Base-by-base conservation (phyloP, 2,113 vertebrate genomes). In the Periophthalmus modestus region DNA sequence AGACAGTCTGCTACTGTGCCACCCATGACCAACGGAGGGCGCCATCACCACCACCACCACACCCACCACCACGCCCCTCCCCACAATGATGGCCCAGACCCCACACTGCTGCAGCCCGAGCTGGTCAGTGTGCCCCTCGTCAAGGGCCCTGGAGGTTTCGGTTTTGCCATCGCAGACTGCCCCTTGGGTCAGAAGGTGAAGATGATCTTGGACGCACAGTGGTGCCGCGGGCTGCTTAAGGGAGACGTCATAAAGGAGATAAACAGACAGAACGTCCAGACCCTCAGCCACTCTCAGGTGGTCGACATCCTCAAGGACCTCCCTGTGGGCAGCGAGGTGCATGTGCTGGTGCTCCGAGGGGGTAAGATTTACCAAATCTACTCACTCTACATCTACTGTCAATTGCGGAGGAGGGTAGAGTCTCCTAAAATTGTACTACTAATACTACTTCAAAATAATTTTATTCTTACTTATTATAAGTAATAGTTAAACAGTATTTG, bases 251-350 rank as follows among this genome's bases (percentile, higher is more conserved):
- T 99, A 90, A 97, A 98, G 88, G 97, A 99, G 89, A 96, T 99
- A 77, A 98, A 96, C 91, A 93, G 95, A 9, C 96, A 97, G 90
- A 98, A 98, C 0, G 96, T 99, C 0, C 98, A 99, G 90, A 96
- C 90, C 28, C 78, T 99, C 88, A 97, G 94, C 23, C 98, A 99
- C 75, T 91, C 96, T 24, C 97, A 99, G 82, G 98, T 99, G 89
- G 98, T 99, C 80, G 97, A 99, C 92, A 97, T 99, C 69, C 95
- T 99, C 69, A 99, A 99, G 89, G 97, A 99, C 86, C 95, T 97
- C 77, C 95, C 97, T 0, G 91, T 96, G 34, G 97, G 97, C 83
- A 95, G 96, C 2, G 97, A 98, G 85, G 97, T 98, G 82, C 95
- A 93, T 0, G 87, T 99, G 76, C 95, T 98, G 54, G 95, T 99